Base-by-base conservation (phyloP, 2,888 invertebrate species). In the Peribatodes rhomboidaria region DNA sequence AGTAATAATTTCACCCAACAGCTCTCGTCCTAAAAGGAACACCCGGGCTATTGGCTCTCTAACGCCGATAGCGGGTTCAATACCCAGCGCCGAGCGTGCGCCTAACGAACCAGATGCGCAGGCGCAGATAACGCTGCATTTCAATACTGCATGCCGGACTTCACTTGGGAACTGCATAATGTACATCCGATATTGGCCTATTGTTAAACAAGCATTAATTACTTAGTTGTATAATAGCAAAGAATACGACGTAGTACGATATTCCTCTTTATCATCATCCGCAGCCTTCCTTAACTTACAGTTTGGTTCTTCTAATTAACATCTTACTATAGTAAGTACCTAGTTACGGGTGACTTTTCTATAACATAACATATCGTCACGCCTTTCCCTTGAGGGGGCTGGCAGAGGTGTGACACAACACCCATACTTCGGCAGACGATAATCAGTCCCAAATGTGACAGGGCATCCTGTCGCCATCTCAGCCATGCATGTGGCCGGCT, bases 51-150 rank as follows among this genome's bases (percentile, higher is more conserved):
- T 87, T 84, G 82, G 78, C 75, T 78, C 84, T 90, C 91, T 91
- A 92, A 91, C 86, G 85, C 89, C 83, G 84, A 87, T 87, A 84
- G 85, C 73, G 85, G 78, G 90, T 90, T 92, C 91, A 91, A 90
- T 86, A 90, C 83, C 79, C 73, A 71, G 71, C 65, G 73, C 75
- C 76, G 85, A 84, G 82, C 83, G 82, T 76, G 83, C 83, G 78
- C 73, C 89, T 92, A 92, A 92, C 90, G 90, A 92, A 90, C 87
- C 79, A 86, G 92, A 92, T 92, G 85, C 83, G 80, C 86, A 72
- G 76, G 79, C 78, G 73, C 77, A 79, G 92, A 92, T 91, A 91
- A 86, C 83, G 79, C 74, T 77, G 88, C 86, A 88, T 90, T 90
- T 90, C 85, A 87, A 88, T 87, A 83, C 75, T 59, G 65, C 61